Conservation (phyloP, 2,888 invertebrate species). For the Sinhomidia bicolor region DNA sequence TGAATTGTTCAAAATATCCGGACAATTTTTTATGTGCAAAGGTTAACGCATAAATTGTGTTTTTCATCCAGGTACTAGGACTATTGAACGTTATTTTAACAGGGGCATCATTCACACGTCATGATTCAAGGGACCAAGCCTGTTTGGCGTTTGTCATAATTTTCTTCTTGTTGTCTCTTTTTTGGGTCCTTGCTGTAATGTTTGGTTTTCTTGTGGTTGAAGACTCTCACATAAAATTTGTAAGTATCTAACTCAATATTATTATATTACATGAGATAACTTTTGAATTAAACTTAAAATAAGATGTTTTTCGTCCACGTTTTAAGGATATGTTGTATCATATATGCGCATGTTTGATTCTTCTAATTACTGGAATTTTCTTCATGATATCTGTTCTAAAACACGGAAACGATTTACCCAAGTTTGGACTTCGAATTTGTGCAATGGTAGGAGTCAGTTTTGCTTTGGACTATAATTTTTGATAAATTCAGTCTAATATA, state of each 20-base stretch:
- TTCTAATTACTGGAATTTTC: constrained; percentile 58
- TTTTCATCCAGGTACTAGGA: constrained; percentile 66
- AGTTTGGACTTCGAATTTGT: constrained; percentile 60
- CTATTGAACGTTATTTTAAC: constrained; percentile 64
- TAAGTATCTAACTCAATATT: constrained; percentile 65
- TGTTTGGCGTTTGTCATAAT: constrained; percentile 73
- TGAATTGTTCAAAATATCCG: too few relatives aligned
- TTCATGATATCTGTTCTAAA: constrained; percentile 69
- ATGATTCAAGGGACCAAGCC: constrained; percentile 70
- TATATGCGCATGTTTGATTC: constrained; percentile 54
- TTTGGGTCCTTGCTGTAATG: constrained; percentile 60
- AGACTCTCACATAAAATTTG: constrained; percentile 66
- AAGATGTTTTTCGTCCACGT: neutral
- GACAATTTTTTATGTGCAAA: neutral
- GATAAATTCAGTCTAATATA: neutral
- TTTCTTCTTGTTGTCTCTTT: constrained; percentile 70
- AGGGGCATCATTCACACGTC: constrained; percentile 16
- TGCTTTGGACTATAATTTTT: neutral
- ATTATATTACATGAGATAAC: neutral
- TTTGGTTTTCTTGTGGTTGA: constrained; percentile 53
- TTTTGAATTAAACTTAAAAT: neutral
- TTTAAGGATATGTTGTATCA: constrained; percentile 73
- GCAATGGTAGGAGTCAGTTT: constrained; percentile 61
- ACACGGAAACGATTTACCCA: constrained; percentile 34
- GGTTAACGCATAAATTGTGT: neutral